Percentiles rank a stretch among this genome's conserved stretches.
These are phyloP conservation scores for Vanacampus margaritifer DNA, from an alignment of 2,113 vertebrate species.

Conservation along the genomic window DNA sequence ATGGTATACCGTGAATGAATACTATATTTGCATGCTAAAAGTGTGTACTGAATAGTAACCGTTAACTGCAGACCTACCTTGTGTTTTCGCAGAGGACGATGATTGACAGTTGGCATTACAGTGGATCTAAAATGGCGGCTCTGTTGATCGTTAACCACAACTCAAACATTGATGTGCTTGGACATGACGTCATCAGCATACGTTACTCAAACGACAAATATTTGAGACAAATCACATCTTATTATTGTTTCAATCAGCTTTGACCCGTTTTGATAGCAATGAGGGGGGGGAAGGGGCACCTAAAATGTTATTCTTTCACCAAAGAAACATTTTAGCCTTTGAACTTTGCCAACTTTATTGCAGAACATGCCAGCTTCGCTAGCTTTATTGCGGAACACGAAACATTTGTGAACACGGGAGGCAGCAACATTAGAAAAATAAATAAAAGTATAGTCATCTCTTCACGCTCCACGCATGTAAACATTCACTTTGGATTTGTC, in stretches of 20 bases:
- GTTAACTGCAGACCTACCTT: conserved; percentile 1
- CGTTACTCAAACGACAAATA: background rate
- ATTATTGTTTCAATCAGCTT: background rate
- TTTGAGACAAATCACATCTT: background rate
- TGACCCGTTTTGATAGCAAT: too few relatives aligned
- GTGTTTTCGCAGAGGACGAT: background rate
- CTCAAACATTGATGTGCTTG: background rate
- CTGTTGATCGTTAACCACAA: conserved; percentile 3
- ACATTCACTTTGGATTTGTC: conserved; percentile 2
- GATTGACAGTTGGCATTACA: background rate
- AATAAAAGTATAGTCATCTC: background rate
- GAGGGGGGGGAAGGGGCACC: too few relatives aligned
- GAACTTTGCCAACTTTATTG: background rate
- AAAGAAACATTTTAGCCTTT: background rate
- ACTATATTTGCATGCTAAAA: background rate
- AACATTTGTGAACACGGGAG: background rate
- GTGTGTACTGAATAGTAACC: background rate
- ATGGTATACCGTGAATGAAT: background rate
- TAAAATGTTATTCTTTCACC: background rate
- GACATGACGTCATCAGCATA: background rate
- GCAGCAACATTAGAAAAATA: conserved; percentile 3
- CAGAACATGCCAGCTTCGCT: too few relatives aligned
- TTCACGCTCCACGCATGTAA: conserved; percentile 4
- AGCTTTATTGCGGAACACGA: background rate
- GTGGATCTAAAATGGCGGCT: background rate